A percentile compares a stretch with the other conserved stretches of the same genome.
Conservation (phyloP, 2,113 vertebrate species). For the Indicator maculatus region DNA sequence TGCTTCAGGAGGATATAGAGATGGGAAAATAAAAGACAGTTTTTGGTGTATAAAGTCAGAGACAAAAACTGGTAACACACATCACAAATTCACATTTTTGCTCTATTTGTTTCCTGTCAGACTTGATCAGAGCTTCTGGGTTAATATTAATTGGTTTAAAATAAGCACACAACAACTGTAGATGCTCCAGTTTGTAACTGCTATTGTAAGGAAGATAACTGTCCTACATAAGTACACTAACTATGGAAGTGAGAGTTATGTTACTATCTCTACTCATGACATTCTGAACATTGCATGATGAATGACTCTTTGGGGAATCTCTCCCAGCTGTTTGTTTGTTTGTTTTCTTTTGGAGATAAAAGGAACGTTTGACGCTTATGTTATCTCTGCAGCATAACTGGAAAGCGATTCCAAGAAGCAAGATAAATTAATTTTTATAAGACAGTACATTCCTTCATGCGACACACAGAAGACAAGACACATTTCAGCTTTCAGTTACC, state of each 20-base stretch:
- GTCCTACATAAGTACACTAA: background rate
- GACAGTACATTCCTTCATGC: background rate
- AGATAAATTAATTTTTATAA: slow-evolving; percentile 27
- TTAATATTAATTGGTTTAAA: background rate
- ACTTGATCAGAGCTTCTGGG: background rate
- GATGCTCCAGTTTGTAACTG: background rate
- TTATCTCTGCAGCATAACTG: background rate
- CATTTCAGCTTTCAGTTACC: background rate
- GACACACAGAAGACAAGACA: background rate
- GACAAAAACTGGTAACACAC: background rate
- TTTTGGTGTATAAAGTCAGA: background rate
- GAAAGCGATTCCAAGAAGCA: slow-evolving; percentile 2
- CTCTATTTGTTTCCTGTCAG: background rate
- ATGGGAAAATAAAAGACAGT: background rate
- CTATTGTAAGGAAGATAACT: background rate
- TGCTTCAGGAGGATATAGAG: background rate
- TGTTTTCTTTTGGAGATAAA: slow-evolving; percentile 7
- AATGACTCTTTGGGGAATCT: background rate
- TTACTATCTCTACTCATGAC: background rate
- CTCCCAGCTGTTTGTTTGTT: slow-evolving; percentile 31
- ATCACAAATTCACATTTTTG: background rate
- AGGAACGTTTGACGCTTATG: background rate
- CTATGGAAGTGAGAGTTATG: background rate
- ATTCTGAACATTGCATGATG: background rate
- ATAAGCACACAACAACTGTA: background rate